Evolutionary conservation across 2,797 vertebrate genomes (phyloP), one percentile per base, ranked within the genome.

Genomic region (Allochrocebus solatus): DNA sequence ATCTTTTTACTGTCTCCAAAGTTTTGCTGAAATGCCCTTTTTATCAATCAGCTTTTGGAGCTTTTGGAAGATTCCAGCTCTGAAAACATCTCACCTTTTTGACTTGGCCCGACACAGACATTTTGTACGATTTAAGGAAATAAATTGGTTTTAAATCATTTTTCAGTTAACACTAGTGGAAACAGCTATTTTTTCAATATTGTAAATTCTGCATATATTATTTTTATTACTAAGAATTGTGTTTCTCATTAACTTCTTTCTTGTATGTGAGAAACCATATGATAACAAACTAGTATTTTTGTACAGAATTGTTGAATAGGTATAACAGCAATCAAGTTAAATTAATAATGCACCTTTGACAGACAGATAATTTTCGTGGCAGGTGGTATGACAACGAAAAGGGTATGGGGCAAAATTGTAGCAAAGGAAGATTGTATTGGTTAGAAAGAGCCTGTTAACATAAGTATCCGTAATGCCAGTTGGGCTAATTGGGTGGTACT

Each of bases 401-500:
- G 19, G 22, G 26, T 4, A 28, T 22, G 7, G 76, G 46, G 24
- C 33, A 8, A 41, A 46, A 12, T 1, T 12, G 33, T 19, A n/a
- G 43, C 12, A 5, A 26, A 30, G 1, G 9, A 13, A 82, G 26
- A 16, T 4, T 10, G 22, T 46, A 17, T 14, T 7, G 21, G 21
- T 76, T 16, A 24, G 17, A 19, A 90, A 64, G 43, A 72, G 24
- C 17, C 43, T 81, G 74, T 59, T 53, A 76, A 50, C 4, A 0
- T 2, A 8, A 84, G 39, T 17, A 30, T 12, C 46, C 4, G 7
- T 55, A 2, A 43, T 0, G 2, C n/a, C 16, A 0, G 4, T 9
- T 0, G 89, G 78, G 81, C 28, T 46, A 6, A n/a, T 0, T 17
- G 9, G 83, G 46, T 3, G 0, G 4, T 9, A 3, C 19, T 82